These are phyloP conservation scores for Holothuria leucospilota DNA, from an alignment of 53 echinoderm and acorn worm species.

Conservation along the genomic window DNA sequence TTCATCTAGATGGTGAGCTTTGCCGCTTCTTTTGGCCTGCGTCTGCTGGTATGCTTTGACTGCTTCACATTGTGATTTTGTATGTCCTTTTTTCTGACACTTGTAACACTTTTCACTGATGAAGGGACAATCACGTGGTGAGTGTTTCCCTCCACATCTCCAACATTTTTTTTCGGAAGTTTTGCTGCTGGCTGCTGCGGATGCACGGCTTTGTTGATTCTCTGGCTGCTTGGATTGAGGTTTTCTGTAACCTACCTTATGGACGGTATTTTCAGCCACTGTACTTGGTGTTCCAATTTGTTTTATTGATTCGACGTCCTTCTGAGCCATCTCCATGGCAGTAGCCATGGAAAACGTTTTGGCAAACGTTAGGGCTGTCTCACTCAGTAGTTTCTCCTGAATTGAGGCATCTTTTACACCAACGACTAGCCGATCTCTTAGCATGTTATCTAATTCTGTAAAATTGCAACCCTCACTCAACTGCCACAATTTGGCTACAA, in stretches of 20 bases:
- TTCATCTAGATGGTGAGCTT: background rate
- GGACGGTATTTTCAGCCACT: too few species aligned
- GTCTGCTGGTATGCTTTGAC: conserved; percentile 22
- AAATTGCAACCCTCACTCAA: conserved; percentile 55
- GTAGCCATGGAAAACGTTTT: conserved; percentile 31
- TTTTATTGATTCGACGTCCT: too few species aligned
- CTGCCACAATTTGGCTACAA: conserved; percentile 3
- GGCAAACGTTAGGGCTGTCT: conserved; percentile 27
- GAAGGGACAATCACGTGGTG: background rate
- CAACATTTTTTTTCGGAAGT: conserved; percentile 34
- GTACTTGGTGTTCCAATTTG: too few species aligned
- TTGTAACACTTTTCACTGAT: conserved; percentile 56
- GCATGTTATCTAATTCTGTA: conserved; percentile 47
- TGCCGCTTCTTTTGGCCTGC: background rate
- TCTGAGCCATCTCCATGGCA: too few species aligned
- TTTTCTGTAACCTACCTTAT: too few species aligned
- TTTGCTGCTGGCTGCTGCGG: background rate
- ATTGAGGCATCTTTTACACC: too few species aligned
- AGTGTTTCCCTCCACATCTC: conserved; percentile 54
- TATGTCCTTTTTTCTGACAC: conserved; percentile 55
- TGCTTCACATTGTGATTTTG: conserved; percentile 66
- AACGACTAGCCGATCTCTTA: conserved; percentile 57
- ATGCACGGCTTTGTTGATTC: background rate
- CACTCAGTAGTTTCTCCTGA: too few species aligned
- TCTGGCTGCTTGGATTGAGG: background rate